Conservation (phyloP, 2,797 vertebrate species). For the Furcifer pardalis region DNA sequence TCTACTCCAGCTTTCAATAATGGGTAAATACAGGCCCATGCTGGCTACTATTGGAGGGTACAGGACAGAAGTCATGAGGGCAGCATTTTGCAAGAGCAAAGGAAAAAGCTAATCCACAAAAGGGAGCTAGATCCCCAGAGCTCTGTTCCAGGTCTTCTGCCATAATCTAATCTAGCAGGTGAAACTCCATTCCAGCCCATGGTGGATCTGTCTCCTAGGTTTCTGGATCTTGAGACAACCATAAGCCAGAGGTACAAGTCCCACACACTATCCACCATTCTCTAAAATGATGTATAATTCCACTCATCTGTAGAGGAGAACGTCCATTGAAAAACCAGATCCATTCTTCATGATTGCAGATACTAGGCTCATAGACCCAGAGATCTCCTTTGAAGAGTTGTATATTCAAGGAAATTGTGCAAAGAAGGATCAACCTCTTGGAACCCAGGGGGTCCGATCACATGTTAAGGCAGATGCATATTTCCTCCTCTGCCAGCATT, state of each 20-base stretch:
- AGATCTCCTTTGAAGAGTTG: not conserved
- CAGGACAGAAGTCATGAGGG: too few relatives aligned
- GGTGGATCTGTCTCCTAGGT: not conserved
- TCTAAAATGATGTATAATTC: too few relatives aligned
- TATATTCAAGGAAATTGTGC: not conserved
- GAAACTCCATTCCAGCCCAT: not conserved
- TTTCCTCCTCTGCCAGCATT: too few relatives aligned
- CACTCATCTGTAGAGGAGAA: too few relatives aligned
- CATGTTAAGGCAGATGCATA: too few relatives aligned
- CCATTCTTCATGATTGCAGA: not conserved
- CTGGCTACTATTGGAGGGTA: too few relatives aligned
- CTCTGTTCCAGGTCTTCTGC: not conserved
- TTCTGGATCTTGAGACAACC: not conserved
- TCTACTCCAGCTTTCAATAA: too few relatives aligned
- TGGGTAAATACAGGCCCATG: too few relatives aligned
- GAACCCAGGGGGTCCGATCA: too few relatives aligned
- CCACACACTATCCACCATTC: not conserved
- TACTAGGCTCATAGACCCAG: not conserved
- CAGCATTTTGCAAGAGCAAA: too few relatives aligned
- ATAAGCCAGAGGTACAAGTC: not conserved
- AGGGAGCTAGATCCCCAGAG: not conserved
- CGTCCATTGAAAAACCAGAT: not conserved
- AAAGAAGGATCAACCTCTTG: not conserved
- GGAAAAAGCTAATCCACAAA: too few relatives aligned
- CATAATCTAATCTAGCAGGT: not conserved